These are phyloP conservation scores for Drosophila aldrichi DNA, from an alignment of 2,888 invertebrate genomes.

Conservation along the genomic window DNA sequence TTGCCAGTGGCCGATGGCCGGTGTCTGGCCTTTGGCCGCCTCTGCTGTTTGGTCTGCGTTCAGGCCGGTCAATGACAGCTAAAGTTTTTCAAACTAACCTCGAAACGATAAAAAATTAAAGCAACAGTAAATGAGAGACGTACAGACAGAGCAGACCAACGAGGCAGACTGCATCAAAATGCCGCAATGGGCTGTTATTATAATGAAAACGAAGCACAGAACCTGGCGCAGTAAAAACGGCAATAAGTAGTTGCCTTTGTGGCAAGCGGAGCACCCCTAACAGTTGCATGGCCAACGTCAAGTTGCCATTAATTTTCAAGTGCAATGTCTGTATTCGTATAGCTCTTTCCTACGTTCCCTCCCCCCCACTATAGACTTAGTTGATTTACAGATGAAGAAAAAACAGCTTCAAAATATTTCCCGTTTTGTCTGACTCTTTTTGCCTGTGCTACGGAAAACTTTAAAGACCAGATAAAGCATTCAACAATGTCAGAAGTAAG, in stretches of 20 bases:
- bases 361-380: not conserved
- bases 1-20: constrained; percentile 22
- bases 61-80: constrained; percentile 76
- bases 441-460: not conserved
- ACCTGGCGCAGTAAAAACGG: constrained; percentile 57
- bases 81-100: constrained; percentile 79
- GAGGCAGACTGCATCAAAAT: constrained; percentile 65
- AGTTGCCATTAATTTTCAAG: constrained; percentile 64
- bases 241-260: constrained; percentile 46
- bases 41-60: constrained; percentile 13
- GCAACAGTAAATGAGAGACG: constrained; percentile 57
- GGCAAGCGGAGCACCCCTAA: constrained; percentile 21
- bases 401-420: not conserved
- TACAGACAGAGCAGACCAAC: not conserved
- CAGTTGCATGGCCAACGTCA: constrained; percentile 63
- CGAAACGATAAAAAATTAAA: constrained; percentile 78
- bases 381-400: not conserved
- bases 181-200: constrained; percentile 76
- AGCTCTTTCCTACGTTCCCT: no score
- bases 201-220: constrained; percentile 71
- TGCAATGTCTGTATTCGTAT: constrained; percentile 48
- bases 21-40: constrained; percentile 51
- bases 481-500: not conserved
- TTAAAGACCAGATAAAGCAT: not conserved
- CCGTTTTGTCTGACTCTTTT: not conserved